A percentile compares a stretch with the other conserved stretches of the same genome.
These are phyloP conservation scores for Blastobasis lacticolella DNA, from an alignment of 2,888 invertebrate species.

Conservation along the genomic window DNA sequence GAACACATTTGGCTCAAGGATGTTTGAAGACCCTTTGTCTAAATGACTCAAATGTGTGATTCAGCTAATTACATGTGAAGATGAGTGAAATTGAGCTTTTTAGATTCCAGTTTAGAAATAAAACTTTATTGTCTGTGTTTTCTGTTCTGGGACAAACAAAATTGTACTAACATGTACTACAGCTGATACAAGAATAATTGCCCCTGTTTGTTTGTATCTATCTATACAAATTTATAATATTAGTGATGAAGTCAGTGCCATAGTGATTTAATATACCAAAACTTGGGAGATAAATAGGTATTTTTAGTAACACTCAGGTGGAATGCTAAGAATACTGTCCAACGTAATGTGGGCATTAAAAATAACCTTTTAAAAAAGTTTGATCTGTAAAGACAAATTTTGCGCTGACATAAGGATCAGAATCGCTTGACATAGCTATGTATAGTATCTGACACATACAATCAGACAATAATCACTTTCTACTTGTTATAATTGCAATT, in stretches of 20 bases:
- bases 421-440: slow-evolving; percentile 2
- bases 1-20: not conserved
- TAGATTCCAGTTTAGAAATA: not conserved
- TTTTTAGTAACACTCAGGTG: not conserved
- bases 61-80: not conserved
- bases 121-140: not conserved
- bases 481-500: not conserved
- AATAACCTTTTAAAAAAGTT: not conserved
- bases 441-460: slow-evolving; percentile 1
- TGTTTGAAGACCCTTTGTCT: not conserved
- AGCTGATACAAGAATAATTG: too few relatives aligned
- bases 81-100: not conserved
- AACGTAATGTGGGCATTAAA: not conserved
- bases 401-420: not conserved
- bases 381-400: not conserved
- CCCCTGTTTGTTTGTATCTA: too few relatives aligned
- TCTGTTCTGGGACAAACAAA: not conserved
- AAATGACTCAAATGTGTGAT: not conserved
- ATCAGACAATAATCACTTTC: not conserved
- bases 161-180: too few relatives aligned
- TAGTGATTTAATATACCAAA: too few relatives aligned
- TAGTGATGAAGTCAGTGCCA: too few relatives aligned
- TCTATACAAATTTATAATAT: too few relatives aligned
- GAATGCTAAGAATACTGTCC: not conserved
- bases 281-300: too few relatives aligned